Conservation (phyloP, 2,888 invertebrate species). For the Abrostola triplasia region DNA sequence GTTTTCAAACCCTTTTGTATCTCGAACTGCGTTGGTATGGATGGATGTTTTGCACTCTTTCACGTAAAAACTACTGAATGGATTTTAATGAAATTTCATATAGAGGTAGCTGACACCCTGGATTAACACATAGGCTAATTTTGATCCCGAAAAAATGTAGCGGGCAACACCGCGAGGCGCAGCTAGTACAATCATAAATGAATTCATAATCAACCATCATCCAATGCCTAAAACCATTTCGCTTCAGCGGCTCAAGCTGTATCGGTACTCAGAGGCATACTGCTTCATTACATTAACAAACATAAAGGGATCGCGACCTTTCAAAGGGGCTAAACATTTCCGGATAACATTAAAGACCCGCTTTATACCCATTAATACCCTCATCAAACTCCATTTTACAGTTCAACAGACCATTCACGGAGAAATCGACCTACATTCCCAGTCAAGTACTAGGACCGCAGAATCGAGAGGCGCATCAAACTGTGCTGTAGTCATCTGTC, state of each 20-base stretch:
- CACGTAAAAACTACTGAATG: no score
- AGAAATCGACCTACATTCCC: conserved; percentile 65
- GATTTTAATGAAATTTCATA: no score
- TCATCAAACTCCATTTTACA: conserved; percentile 54
- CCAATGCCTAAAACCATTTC: conserved; percentile 10
- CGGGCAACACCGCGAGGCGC: no score
- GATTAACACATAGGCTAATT: no score
- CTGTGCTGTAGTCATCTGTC: conserved; percentile 30
- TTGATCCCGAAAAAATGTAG: no score
- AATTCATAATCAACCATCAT: not conserved
- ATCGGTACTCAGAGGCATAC: conserved; percentile 24
- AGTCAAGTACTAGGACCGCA: conserved; percentile 46
- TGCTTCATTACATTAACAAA: conserved; percentile 26
- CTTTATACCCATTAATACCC: conserved; percentile 35
- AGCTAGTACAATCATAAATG: conserved; percentile 4
- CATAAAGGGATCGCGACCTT: conserved; percentile 28
- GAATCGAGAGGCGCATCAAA: conserved; percentile 40
- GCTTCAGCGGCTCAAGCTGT: conserved; percentile 14
- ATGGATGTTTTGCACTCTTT: no score
- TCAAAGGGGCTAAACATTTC: conserved; percentile 38
- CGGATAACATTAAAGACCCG: conserved; percentile 38
- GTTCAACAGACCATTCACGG: conserved; percentile 62
- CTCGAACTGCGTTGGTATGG: no score
- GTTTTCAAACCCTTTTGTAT: no score
- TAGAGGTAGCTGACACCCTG: no score